A percentile compares a stretch with the other conserved stretches of the same genome.
These are phyloP conservation scores for Lordiphosa andalusiaca DNA, from an alignment of 2,888 invertebrate species.

Conservation along the genomic window DNA sequence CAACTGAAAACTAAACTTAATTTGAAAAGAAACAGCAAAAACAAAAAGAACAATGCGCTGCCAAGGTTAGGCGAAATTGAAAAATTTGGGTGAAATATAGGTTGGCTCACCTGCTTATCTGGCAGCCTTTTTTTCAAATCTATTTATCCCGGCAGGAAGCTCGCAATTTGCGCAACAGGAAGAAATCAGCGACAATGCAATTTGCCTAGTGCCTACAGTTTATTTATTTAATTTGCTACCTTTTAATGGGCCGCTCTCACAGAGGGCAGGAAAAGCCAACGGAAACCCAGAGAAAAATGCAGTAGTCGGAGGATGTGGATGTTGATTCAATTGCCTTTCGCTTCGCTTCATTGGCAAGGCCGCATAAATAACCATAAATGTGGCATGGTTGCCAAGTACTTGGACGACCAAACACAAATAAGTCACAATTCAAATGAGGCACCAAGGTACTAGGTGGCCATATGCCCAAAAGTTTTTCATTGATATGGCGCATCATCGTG, in stretches of 20 bases:
- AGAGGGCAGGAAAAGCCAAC: slow-evolving; percentile 38
- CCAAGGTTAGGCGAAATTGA: background rate
- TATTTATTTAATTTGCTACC: slow-evolving; percentile 41
- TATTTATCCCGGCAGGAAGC: slow-evolving; percentile 56
- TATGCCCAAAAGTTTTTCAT: slow-evolving; percentile 37
- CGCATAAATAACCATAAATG: slow-evolving; percentile 43
- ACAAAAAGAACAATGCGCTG: background rate
- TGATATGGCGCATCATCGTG: slow-evolving; percentile 19
- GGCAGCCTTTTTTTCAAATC: slow-evolving; percentile 33
- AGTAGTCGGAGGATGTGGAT: slow-evolving; percentile 18
- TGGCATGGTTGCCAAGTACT: slow-evolving; percentile 28
- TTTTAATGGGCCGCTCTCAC: slow-evolving; percentile 23
- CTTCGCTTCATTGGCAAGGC: slow-evolving; percentile 22
- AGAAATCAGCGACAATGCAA: slow-evolving; percentile 52
- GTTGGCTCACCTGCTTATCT: background rate
- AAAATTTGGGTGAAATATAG: background rate
- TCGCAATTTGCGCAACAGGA: slow-evolving; percentile 61
- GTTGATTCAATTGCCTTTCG: slow-evolving; percentile 19
- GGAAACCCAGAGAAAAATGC: slow-evolving; percentile 37
- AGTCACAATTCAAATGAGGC: slow-evolving; percentile 6
- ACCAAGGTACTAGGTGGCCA: slow-evolving; percentile 34
- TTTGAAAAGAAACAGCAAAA: slow-evolving; percentile 12
- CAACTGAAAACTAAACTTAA: slow-evolving; percentile 25
- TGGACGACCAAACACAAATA: slow-evolving; percentile 5
- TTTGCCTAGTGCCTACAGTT: slow-evolving; percentile 27